Conservation (phyloP, 2,888 invertebrate species). For the Drosophila meridiana region DNA sequence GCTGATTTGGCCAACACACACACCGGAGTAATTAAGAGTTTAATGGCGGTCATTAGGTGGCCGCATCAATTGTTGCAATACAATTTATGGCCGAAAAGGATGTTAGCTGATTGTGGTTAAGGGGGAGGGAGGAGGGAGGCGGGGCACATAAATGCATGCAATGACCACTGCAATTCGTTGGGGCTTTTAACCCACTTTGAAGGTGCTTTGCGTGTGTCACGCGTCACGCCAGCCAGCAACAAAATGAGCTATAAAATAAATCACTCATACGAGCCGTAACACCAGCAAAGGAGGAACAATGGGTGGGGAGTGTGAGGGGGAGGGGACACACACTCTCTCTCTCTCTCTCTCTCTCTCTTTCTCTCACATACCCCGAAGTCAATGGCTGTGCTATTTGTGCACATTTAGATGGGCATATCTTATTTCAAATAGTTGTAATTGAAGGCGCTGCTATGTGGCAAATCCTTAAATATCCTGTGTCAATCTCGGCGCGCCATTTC, state of each 20-base stretch:
- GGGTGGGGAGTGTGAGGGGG: fast-evolving
- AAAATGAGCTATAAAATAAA: constrained; percentile 66
- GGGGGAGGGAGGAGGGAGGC: neutral
- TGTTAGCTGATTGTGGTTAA: too few relatives aligned
- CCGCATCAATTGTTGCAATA: constrained; percentile 42
- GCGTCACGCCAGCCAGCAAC: constrained; percentile 32
- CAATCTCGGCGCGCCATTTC: constrained; percentile 48
- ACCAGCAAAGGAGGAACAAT: neutral
- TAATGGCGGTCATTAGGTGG: constrained; percentile 48
- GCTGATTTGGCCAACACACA: constrained; percentile 41
- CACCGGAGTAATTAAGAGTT: constrained; percentile 50
- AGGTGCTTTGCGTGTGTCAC: constrained; percentile 49
- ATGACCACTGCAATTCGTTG: constrained; percentile 24
- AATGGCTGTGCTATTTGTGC: constrained; percentile 10
- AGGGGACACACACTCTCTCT: neutral
- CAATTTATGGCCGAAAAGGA: neutral
- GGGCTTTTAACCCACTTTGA: constrained; percentile 48
- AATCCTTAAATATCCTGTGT: constrained; percentile 55
- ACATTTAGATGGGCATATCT: constrained; percentile 31
- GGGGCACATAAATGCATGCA: constrained; percentile 29
- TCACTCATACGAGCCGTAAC: constrained; percentile 68
- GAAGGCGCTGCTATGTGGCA: constrained; percentile 55
- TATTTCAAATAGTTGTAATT: constrained; percentile 69
- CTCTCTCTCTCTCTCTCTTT: neutral
- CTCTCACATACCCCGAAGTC: neutral